These are phyloP conservation scores for Heliconius hewitsoni DNA, from an alignment of 1,140 invertebrate species.

Conservation along the genomic window DNA sequence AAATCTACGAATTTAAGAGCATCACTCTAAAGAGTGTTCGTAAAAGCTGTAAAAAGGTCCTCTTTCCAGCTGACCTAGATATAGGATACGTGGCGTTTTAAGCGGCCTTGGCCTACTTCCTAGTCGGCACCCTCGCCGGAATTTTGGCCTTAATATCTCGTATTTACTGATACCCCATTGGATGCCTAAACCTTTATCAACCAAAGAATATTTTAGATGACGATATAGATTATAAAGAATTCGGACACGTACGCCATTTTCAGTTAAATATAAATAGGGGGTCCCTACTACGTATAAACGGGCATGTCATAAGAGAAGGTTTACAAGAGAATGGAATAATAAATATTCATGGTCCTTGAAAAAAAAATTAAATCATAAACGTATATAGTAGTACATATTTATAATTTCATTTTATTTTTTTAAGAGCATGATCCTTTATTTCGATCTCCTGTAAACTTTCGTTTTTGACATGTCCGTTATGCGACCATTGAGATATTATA, in stretches of 20 bases:
- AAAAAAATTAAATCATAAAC: too few relatives aligned
- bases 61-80: slow-evolving; percentile 23
- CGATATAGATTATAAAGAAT: background rate
- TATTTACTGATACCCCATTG: slow-evolving; percentile 9
- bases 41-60: slow-evolving; percentile 22
- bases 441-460: too few relatives aligned
- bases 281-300: background rate
- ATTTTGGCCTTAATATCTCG: slow-evolving; percentile 13
- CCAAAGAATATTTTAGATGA: background rate
- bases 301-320: too few relatives aligned
- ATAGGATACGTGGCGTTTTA: slow-evolving; percentile 23
- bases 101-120: slow-evolving; percentile 29
- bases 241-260: too few relatives aligned
- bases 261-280: too few relatives aligned
- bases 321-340: too few relatives aligned
- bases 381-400: too few relatives aligned
- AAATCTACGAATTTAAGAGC: slow-evolving; percentile 2
- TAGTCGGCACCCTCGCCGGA: slow-evolving; percentile 25
- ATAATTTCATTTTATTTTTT: too few relatives aligned
- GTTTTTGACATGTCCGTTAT: too few relatives aligned
- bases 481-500: too few relatives aligned
- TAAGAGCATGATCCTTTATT: too few relatives aligned
- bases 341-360: too few relatives aligned
- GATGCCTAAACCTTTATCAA: background rate
- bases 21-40: background rate